Evolutionary conservation across 2,888 invertebrate species (phyloP), one percentile per base, ranked within the genome.

Genomic region (Parnassius apollo): DNA sequence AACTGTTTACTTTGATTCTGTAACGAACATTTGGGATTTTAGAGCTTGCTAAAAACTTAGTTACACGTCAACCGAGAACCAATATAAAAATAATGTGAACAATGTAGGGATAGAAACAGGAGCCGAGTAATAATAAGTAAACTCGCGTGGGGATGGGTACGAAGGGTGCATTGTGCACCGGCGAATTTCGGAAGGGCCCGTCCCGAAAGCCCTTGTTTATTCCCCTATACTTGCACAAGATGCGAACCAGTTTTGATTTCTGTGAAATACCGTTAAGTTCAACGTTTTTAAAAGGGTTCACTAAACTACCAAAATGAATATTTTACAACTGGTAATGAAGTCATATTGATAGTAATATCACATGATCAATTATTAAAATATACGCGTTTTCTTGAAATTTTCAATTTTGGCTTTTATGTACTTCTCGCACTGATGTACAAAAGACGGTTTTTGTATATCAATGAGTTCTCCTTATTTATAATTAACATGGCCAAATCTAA

Each of bases 81-180:
- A 81, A 88, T 85, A 88, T 88, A 85, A 76, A 78, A 80, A 88
- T 85, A 88, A 77, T 78, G 74, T 87, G 88, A 87, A 89, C 91
- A 90, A 89, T 90, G 89, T 90, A 85, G 91, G 90, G 88, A 86
- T 86, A 88, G 82, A 80, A 88, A 82, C 86, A 82, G 85, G 85
- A 89, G 85, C 81, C 85, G 85, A 79, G 90, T 90, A 90, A 90
- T 89, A 91, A 91, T 90, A 91, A 88, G 86, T 88, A 87, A 85
- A 82, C 83, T 84, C 81, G 90, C 88, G 91, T 91, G 91, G 91
- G 91, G 91, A 91, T 91, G 89, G 85, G 59, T 85, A 85, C 84
- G 87, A 81, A 91, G 91, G 91, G 91, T 91, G 91, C 91, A 91
- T 90, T 90, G 91, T 91, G 89, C 91, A 91, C 86, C 89, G 89